These are phyloP conservation scores for Parotocinclus haroldoi DNA, from an alignment of 2,797 vertebrate species.

Conservation along the genomic window DNA sequence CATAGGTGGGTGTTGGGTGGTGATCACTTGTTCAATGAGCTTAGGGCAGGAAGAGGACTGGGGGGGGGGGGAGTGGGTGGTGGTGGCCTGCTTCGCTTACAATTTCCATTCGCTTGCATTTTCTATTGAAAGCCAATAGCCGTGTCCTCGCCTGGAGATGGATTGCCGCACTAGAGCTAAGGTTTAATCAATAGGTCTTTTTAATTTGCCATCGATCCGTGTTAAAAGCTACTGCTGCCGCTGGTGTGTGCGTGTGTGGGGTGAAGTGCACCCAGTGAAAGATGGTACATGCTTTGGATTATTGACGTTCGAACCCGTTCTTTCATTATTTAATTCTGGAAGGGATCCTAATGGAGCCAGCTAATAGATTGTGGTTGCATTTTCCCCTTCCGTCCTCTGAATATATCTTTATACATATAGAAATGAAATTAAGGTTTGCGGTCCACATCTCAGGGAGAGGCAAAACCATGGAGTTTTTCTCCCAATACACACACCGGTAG, in stretches of 20 bases:
- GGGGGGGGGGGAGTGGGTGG: neutral
- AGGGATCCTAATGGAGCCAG: constrained; percentile 78
- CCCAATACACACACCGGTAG: constrained; percentile 64
- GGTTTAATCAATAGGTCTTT: constrained; percentile 86
- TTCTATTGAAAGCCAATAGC: constrained; percentile 83
- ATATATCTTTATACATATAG: constrained; percentile 58
- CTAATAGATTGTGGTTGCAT: constrained; percentile 75
- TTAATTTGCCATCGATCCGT: constrained; percentile 83
- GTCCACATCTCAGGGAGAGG: constrained; percentile 51
- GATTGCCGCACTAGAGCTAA: constrained; percentile 81
- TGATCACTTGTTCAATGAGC: constrained; percentile 48
- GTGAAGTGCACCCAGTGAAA: constrained; percentile 52
- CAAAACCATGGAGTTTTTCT: constrained; percentile 53
- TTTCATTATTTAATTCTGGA: constrained; percentile 80
- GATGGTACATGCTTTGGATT: constrained; percentile 63
- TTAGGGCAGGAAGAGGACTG: constrained; percentile 40
- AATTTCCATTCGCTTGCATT: constrained; percentile 84
- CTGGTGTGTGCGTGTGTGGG: constrained; percentile 44
- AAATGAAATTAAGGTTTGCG: constrained; percentile 70
- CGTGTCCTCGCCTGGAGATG: constrained; percentile 73
- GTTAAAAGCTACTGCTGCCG: constrained; percentile 78
- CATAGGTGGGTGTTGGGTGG: no score
- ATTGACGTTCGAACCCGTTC: constrained; percentile 76
- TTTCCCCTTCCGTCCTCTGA: constrained; percentile 62
- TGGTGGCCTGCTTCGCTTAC: constrained; percentile 64